phyloP scores from a whole-genome alignment of 1,140 invertebrate species.

The Araneus ventricosus region DNA sequence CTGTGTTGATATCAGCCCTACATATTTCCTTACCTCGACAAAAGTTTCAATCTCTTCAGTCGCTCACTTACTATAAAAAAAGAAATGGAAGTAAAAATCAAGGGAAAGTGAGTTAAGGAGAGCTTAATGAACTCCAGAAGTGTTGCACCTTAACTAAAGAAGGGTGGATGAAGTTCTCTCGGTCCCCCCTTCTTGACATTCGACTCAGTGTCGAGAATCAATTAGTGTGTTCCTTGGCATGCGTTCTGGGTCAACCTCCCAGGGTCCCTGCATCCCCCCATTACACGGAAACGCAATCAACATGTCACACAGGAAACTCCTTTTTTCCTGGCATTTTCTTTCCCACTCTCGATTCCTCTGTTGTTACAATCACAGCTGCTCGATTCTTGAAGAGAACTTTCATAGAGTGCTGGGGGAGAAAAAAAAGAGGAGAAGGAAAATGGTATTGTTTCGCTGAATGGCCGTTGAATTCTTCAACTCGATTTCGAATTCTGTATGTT shows the following conservation, averaged over 20 bases:
- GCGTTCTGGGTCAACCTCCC: constrained; percentile 59
- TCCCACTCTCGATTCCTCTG: not conserved
- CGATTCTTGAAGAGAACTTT: not conserved
- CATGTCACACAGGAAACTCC: constrained; percentile 58
- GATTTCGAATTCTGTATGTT: not conserved
- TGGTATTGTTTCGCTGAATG: not conserved
- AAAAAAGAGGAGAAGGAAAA: not conserved
- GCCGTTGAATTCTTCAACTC: not conserved
- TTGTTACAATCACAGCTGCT: constrained; percentile 7
- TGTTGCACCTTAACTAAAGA: not conserved
- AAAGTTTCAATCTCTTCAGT: not conserved
- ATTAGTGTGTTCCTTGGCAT: constrained; percentile 63
- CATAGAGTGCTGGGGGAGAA: not conserved
- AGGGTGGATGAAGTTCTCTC: not conserved
- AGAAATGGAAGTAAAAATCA: not conserved
- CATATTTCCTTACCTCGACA: not conserved
- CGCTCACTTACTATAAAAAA: not conserved
- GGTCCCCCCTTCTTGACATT: constrained; percentile 48
- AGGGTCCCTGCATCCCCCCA: constrained; percentile 1
- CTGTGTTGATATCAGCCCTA: no score
- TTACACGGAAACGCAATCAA: constrained; percentile 75
- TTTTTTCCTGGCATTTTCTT: constrained; percentile 22
- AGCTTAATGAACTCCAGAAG: constrained; percentile 17
- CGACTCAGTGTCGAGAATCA: constrained; percentile 68
- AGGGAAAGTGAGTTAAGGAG: not conserved